Conservation (phyloP, 1,140 invertebrate genomes). For the Sinella curviseta region DNA sequence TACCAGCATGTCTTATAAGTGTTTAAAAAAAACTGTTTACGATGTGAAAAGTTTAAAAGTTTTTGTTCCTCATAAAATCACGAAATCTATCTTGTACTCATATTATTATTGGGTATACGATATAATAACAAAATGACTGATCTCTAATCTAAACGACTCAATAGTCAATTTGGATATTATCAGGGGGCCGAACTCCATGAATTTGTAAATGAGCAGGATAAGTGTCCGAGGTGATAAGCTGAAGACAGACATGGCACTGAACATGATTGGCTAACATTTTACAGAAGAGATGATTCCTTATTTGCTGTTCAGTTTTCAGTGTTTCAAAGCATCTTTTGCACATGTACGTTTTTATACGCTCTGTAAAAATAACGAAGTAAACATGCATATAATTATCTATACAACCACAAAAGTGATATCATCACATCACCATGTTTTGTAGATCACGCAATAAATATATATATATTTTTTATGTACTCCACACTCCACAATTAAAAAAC, state of each 20-base stretch:
- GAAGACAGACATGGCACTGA: slow-evolving; percentile 31
- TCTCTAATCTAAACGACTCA: not conserved
- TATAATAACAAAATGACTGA: too few species aligned
- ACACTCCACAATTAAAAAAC: too few species aligned
- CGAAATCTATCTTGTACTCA: too few species aligned
- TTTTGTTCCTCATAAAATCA: too few species aligned
- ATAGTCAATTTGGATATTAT: not conserved
- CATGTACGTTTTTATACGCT: slow-evolving; percentile 33
- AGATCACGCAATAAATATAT: too few species aligned
- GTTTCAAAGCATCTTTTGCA: slow-evolving; percentile 33
- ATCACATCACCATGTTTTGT: not conserved
- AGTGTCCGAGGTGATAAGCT: slow-evolving; percentile 7
- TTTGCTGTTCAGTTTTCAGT: slow-evolving; percentile 32
- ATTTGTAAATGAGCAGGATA: slow-evolving; percentile 28
- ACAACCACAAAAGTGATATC: slow-evolving; percentile 13
- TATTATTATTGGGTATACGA: too few species aligned
- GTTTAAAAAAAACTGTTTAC: too few species aligned
- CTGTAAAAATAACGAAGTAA: not conserved
- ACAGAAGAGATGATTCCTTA: slow-evolving; percentile 28
- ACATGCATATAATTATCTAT: not conserved
- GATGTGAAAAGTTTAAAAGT: too few species aligned
- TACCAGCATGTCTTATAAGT: too few species aligned
- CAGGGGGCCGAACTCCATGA: slow-evolving; percentile 16
- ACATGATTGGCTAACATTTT: slow-evolving; percentile 28
- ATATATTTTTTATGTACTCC: too few species aligned